A percentile compares a stretch with the other conserved stretches of the same genome.
Evolutionary conservation across 2,113 vertebrate species (phyloP).

Genomic region (Embiotoca jacksoni): DNA sequence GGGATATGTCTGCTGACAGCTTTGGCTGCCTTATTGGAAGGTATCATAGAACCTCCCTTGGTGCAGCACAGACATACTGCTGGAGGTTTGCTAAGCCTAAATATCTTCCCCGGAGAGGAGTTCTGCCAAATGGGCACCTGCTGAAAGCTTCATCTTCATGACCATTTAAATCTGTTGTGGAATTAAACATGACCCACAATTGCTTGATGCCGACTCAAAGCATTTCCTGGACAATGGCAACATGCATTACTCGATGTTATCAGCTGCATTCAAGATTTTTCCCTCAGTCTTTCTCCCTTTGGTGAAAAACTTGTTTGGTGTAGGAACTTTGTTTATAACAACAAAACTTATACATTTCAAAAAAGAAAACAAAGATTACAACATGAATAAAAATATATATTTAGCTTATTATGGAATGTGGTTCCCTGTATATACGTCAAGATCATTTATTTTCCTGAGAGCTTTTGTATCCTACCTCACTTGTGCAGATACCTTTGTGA

Average conservation of each 20-base stretch:
- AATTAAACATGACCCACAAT: conserved; percentile 27
- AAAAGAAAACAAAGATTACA: neutral
- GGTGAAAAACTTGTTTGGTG: neutral
- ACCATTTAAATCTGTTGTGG: conserved; percentile 8
- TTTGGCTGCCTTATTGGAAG: conserved; percentile 33
- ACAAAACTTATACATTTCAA: neutral
- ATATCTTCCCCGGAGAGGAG: conserved; percentile 39
- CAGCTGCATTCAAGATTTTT: conserved; percentile 1
- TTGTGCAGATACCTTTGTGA: neutral
- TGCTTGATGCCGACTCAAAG: neutral
- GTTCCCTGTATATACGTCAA: neutral
- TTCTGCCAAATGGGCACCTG: conserved; percentile 25
- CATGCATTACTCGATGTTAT: conserved; percentile 5
- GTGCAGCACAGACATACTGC: conserved; percentile 17
- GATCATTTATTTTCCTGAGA: neutral
- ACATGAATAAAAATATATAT: neutral
- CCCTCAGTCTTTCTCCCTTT: neutral
- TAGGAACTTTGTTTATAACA: neutral
- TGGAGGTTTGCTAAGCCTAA: conserved; percentile 35
- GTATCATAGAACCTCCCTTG: conserved; percentile 40
- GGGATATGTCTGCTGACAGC: conserved; percentile 46
- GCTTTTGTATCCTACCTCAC: neutral
- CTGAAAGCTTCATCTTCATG: conserved; percentile 26
- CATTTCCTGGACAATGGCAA: neutral
- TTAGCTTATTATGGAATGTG: neutral